Conservation (phyloP, 2,888 invertebrate species). For the Limnephilus marmoratus region DNA sequence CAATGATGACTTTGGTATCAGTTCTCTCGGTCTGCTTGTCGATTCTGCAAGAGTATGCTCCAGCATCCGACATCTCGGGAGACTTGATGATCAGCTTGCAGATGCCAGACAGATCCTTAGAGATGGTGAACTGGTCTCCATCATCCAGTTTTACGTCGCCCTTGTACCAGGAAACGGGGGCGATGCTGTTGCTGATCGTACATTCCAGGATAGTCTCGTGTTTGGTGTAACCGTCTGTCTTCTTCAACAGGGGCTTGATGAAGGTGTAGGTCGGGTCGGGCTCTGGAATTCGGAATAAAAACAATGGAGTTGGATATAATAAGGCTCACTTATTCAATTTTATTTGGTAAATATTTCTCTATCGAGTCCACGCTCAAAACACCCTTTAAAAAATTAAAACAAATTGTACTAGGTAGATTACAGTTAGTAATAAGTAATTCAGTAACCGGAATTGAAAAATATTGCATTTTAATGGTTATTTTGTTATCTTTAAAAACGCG, state of each 20-base stretch:
- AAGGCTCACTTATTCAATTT: not conserved
- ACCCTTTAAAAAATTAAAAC: no score
- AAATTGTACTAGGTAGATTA: no score
- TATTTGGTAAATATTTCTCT: no score
- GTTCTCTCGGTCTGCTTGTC: conserved; percentile 94
- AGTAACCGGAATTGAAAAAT: no score
- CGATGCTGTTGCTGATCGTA: conserved; percentile 94
- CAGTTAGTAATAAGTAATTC: no score
- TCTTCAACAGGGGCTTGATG: conserved; percentile 92
- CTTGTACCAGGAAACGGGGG: conserved; percentile 95
- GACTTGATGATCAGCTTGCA: conserved; percentile 92
- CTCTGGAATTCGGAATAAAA: conserved; percentile 77
- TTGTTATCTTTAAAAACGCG: no score
- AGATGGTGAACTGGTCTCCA: conserved; percentile 89
- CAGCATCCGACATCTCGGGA: conserved; percentile 89
- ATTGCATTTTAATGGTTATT: no score
- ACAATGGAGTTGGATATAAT: not conserved
- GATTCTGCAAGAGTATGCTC: conserved; percentile 92
- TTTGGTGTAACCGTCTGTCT: conserved; percentile 91
- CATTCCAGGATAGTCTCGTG: conserved; percentile 96
- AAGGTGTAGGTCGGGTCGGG: conserved; percentile 97
- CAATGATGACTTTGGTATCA: conserved; percentile 86
- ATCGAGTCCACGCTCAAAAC: no score
- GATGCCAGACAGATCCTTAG: conserved; percentile 94
- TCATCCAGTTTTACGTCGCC: conserved; percentile 89